phyloP scores from a whole-genome alignment of 2,113 vertebrate genomes.

The Oceanites oceanicus region DNA sequence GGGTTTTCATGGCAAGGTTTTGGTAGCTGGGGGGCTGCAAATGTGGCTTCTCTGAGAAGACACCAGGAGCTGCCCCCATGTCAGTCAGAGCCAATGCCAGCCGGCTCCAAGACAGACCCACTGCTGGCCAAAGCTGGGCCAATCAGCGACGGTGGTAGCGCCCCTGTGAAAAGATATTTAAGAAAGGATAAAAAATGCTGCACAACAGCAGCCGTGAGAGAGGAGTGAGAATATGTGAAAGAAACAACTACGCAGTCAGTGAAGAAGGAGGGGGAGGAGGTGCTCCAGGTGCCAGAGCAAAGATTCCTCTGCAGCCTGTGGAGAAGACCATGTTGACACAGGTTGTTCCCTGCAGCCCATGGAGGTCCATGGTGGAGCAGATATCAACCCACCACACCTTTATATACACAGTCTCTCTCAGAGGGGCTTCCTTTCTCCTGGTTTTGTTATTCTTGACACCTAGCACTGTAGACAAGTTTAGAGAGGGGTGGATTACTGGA shows the following conservation, averaged over 20 bases:
- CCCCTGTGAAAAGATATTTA: not conserved
- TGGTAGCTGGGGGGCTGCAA: not conserved
- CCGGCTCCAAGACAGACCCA: not conserved
- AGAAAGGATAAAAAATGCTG: not conserved
- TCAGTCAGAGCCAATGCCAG: not conserved
- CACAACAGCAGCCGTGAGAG: not conserved
- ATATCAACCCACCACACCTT: not conserved
- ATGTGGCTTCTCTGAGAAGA: not conserved
- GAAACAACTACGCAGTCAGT: not conserved
- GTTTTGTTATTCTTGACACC: not conserved
- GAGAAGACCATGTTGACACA: not conserved
- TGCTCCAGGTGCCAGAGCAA: rapidly evolving
- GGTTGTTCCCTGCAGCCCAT: too few relatives aligned
- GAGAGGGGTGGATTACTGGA: not conserved
- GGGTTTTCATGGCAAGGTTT: not conserved
- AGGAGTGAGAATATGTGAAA: not conserved
- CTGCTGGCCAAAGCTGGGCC: not conserved
- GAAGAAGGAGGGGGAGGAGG: not conserved
- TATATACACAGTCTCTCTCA: not conserved
- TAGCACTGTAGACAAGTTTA: not conserved
- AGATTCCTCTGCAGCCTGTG: rapidly evolving
- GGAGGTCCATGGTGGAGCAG: not conserved
- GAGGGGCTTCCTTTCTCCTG: not conserved
- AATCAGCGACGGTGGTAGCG: not conserved
- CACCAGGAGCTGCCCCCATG: not conserved